Base-by-base conservation (phyloP, 1,140 invertebrate species). In the Mercenaria mercenaria region DNA sequence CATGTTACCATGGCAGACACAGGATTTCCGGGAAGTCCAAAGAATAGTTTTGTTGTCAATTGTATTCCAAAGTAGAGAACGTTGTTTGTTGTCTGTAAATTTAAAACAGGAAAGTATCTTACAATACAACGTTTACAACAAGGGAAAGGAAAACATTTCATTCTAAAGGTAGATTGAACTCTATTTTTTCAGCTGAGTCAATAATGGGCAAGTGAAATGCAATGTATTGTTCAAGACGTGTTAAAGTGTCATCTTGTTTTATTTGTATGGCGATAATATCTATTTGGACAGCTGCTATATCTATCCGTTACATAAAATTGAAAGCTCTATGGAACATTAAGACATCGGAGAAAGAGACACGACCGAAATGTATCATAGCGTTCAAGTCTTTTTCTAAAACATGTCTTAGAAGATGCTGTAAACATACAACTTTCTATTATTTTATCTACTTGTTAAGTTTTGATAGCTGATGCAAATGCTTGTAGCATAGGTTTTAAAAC, bases 11-110 rank as follows among this genome's bases (percentile, higher is more conserved):
- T 97, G 47, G 99, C 98, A 8, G 98, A 99, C 0, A 99, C 99
- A 0, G 99, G 99, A 97, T 99, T 99, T 29, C 99, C 96, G 26
- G 99, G 99, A 61, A 99, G 96, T 85, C 98, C 98, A 95, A 99
- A 98, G 69, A 99, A 97, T 83, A 98, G 97, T 94, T 98, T 50
- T 96, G 97, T 69, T 96, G 96, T 0, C 96, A 97, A 50, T 97
- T 94, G 80, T 96, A 97, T 0, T 93, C 67, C 72, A 98, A 97
- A 8, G 98, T 98, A 10, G 98, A 98, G 96, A 99, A 99, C 8
- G 99, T 99, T 41, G 98, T 98, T 15, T 99, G 99, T 96, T 99
- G 99, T 37, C 98, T 98, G 89, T 11, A 95, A 95, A 89, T 91
- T 87, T 93, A 86, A 84, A 88, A n/a, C 6, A 0, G 26, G n/a